Percentiles rank a stretch among this genome's conserved stretches.
phyloP scores from a whole-genome alignment of 2,888 invertebrate species.

The Erebia palarica region DNA sequence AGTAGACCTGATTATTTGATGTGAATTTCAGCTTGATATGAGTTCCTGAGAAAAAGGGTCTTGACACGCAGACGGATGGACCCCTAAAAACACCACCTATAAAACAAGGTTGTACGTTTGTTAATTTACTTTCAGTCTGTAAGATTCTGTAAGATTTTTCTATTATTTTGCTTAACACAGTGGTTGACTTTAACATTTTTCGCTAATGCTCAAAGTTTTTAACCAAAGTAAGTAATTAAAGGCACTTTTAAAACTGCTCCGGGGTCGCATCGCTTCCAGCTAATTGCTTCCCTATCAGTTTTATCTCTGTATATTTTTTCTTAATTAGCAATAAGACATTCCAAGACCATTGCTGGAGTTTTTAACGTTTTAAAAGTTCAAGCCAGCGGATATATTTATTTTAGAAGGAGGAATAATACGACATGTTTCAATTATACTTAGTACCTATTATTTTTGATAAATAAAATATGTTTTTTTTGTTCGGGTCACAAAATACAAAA shows the following conservation, averaged over 20 bases:
- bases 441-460: too few species aligned
- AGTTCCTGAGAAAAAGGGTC: too few species aligned
- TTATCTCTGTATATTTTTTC: not conserved
- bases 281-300: slow-evolving; percentile 1
- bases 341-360: not conserved
- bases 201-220: not conserved
- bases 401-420: not conserved
- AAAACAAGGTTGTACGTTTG: slow-evolving; percentile 3
- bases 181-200: not conserved
- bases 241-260: not conserved
- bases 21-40: too few species aligned
- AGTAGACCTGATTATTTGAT: too few species aligned
- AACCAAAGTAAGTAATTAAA: not conserved
- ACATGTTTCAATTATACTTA: not conserved
- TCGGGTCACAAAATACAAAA: too few species aligned
- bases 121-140: slow-evolving; percentile 12
- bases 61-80: too few species aligned
- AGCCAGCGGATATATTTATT: not conserved
- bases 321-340: not conserved
- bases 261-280: not conserved
- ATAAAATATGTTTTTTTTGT: too few species aligned
- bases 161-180: slow-evolving; percentile 2
- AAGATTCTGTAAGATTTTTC: not conserved
- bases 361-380: not conserved
- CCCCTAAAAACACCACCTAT: too few species aligned